Conservation (phyloP, 2,113 vertebrate genomes). For the Serinus canaria region DNA sequence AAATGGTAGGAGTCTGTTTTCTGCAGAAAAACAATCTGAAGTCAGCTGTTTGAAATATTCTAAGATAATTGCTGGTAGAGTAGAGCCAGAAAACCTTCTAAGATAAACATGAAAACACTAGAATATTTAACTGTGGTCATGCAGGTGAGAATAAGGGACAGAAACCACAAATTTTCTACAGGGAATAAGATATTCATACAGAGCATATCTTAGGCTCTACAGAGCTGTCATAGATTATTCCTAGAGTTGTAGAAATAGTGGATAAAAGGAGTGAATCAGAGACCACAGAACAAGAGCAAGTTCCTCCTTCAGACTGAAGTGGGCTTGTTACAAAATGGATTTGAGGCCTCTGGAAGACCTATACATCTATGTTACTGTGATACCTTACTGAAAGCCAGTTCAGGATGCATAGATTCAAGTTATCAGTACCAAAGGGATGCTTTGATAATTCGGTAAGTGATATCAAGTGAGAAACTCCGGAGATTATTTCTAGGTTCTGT, state of each 20-base stretch:
- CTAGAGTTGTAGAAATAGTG: neutral
- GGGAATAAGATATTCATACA: neutral
- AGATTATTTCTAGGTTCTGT: neutral
- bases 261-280: neutral
- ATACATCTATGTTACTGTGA: neutral
- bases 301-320: neutral
- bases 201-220: fast-evolving
- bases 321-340: neutral
- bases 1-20: neutral
- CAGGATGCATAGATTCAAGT: neutral
- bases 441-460: neutral
- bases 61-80: neutral
- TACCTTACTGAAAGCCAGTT: neutral
- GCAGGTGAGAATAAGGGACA: neutral
- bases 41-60: neutral
- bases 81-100: neutral
- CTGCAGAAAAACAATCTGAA: neutral
- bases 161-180: neutral
- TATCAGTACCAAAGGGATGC: neutral
- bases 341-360: neutral
- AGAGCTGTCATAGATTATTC: neutral
- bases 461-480: neutral
- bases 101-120: neutral
- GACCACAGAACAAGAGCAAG: neutral
- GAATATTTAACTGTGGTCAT: neutral